These are phyloP conservation scores for Ophraella communa DNA, from an alignment of 2,888 invertebrate genomes.

Conservation along the genomic window DNA sequence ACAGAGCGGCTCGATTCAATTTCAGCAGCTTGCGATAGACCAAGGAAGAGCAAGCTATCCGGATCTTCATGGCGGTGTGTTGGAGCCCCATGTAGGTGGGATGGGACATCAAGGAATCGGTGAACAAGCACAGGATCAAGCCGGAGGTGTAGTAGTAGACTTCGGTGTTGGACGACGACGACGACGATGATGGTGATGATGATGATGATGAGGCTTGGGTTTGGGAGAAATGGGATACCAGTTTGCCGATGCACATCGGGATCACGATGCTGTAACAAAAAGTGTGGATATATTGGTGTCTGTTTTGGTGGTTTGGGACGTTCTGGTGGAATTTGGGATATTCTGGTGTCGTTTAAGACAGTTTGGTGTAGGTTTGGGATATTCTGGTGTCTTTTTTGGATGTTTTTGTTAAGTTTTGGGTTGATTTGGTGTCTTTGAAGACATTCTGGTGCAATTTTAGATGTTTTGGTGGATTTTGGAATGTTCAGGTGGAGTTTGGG, in stretches of 20 bases:
- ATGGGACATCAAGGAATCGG: conserved; percentile 60
- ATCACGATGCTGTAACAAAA: conserved; percentile 48
- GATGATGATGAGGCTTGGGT: conserved; percentile 42
- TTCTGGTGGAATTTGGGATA: too few relatives aligned
- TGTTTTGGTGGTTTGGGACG: too few relatives aligned
- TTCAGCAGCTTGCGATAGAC: conserved; percentile 65
- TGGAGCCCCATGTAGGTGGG: conserved; percentile 88
- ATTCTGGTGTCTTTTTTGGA: too few relatives aligned
- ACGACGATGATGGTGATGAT: too few relatives aligned
- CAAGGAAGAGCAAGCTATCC: conserved; percentile 79
- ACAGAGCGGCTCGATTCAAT: conserved; percentile 61
- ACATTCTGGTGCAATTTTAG: too few relatives aligned
- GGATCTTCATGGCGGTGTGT: conserved; percentile 84
- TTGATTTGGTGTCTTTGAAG: too few relatives aligned
- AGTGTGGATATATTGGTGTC: too few relatives aligned
- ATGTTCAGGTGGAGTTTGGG: too few relatives aligned
- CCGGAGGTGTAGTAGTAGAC: conserved; percentile 80
- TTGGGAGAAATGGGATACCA: conserved; percentile 70
- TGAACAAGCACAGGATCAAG: conserved; percentile 62
- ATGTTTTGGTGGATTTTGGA: too few relatives aligned
- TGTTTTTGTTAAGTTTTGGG: too few relatives aligned
- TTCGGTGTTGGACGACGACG: conserved; percentile 60
- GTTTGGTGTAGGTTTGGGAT: too few relatives aligned
- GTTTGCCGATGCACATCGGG: conserved; percentile 66
- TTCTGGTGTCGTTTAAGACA: too few relatives aligned